Evolutionary conservation across 2,797 vertebrate species (phyloP).

Genomic region (Muscicapa comitata): DNA sequence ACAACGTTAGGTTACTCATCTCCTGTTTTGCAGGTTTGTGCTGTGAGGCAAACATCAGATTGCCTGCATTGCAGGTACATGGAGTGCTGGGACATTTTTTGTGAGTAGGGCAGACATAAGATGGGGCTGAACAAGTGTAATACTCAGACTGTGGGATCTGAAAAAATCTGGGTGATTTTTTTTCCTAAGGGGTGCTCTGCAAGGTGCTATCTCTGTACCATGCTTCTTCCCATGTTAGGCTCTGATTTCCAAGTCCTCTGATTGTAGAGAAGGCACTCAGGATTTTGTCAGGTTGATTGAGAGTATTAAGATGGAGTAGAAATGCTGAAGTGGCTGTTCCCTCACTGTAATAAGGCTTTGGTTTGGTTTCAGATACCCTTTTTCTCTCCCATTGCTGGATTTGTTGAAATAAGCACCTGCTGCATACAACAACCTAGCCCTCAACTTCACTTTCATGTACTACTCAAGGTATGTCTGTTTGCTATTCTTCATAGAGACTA

Average conservation of each 20-base stretch:
- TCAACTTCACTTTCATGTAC: neutral
- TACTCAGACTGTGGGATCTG: neutral
- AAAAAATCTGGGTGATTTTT: neutral
- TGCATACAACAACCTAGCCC: neutral
- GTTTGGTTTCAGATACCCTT: neutral
- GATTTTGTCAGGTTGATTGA: neutral
- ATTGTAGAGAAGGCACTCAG: neutral
- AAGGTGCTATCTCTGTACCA: neutral
- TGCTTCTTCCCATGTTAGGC: neutral
- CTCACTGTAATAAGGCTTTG: neutral
- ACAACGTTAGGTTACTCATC: neutral
- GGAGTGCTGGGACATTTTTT: neutral
- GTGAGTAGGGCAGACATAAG: neutral
- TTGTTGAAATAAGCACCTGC: neutral
- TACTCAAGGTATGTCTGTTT: neutral
- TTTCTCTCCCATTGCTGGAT: neutral
- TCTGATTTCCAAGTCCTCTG: neutral
- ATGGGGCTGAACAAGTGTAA: neutral
- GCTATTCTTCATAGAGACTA: conserved; percentile 7
- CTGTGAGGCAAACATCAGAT: neutral
- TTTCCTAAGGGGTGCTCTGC: neutral
- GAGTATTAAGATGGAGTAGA: neutral
- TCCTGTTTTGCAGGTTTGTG: neutral
- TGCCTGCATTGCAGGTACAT: rapidly evolving
- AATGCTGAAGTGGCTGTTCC: neutral